A percentile compares a stretch with the other conserved stretches of the same genome.
Conservation (phyloP, 2,888 invertebrate species). For the Oligia fasciuncula region DNA sequence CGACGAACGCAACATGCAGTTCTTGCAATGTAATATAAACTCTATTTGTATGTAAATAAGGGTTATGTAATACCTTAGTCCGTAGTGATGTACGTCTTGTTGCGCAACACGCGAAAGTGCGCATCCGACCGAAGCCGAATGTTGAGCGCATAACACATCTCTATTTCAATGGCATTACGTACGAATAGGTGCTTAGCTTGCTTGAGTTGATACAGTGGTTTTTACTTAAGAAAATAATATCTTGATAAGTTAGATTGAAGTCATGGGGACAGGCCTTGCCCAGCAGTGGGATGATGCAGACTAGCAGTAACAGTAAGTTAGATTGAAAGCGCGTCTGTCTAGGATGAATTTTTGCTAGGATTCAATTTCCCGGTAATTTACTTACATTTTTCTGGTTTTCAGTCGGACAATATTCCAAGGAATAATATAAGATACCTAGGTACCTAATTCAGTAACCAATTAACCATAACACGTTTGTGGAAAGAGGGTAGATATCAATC, state of each 20-base stretch:
- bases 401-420: background rate
- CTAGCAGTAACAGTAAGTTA: background rate
- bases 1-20: constrained; percentile 56
- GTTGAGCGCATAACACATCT: constrained; percentile 70
- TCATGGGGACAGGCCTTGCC: background rate
- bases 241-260: background rate
- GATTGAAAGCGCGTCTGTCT: background rate
- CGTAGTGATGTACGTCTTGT: constrained; percentile 62
- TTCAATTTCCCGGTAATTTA: background rate
- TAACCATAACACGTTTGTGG: background rate
- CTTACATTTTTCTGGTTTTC: background rate
- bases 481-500: background rate
- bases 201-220: constrained; percentile 13
- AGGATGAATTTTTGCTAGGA: background rate
- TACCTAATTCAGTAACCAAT: background rate
- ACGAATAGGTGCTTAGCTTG: constrained; percentile 11
- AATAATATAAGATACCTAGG: background rate
- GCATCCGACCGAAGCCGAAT: constrained; percentile 76
- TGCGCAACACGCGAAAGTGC: constrained; percentile 81
- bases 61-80: constrained; percentile 50
- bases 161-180: constrained; percentile 74
- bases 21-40: constrained; percentile 53
- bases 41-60: constrained; percentile 61
- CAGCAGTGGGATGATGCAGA: background rate
- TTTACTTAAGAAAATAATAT: constrained; percentile 15